These are phyloP conservation scores for Aplochiton taeniatus DNA, from an alignment of 2,797 vertebrate species.

Conservation along the genomic window DNA sequence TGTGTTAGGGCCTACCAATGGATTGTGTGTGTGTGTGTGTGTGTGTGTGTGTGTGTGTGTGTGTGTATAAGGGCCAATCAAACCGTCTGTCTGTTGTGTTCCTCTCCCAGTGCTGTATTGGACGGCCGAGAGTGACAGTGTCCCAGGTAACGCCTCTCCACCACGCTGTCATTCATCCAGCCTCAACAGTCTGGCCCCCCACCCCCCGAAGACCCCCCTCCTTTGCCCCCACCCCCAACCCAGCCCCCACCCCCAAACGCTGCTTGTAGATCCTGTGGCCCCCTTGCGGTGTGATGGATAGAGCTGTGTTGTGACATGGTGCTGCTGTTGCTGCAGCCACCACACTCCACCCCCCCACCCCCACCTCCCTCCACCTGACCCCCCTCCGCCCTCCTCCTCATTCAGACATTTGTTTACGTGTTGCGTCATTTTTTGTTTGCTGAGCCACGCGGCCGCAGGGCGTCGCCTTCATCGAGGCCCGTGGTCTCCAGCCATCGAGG, in stretches of 20 bases:
- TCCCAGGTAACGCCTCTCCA: constrained; percentile 71
- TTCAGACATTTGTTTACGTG: constrained; percentile 49
- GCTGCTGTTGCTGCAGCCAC: constrained; percentile 47
- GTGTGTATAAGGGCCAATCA: constrained; percentile 76
- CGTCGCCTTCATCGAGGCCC: no score
- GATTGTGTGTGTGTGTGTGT: constrained; percentile 56
- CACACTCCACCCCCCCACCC: no score
- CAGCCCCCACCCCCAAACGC: constrained; percentile 35
- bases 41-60: constrained; percentile 57
- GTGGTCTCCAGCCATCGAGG: no score
- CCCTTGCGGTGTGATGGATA: constrained; percentile 50
- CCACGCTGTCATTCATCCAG: constrained; percentile 19
- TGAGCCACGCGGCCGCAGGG: background rate
- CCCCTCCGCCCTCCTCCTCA: constrained; percentile 8
- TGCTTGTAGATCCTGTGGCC: constrained; percentile 59
- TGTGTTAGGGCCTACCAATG: no score
- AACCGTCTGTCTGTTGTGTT: constrained; percentile 73
- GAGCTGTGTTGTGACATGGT: constrained; percentile 65
- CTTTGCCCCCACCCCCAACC: constrained; percentile 60
- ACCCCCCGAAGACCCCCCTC: constrained; percentile 10
- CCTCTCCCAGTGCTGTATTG: constrained; percentile 84
- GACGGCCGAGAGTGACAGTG: constrained; percentile 79
- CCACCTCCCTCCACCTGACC: constrained; percentile 13
- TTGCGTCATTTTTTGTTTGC: constrained; percentile 14
- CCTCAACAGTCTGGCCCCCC: background rate